Evolutionary conservation across 2,113 vertebrate genomes (phyloP).

Genomic region (Zosterops hypoxanthus): DNA sequence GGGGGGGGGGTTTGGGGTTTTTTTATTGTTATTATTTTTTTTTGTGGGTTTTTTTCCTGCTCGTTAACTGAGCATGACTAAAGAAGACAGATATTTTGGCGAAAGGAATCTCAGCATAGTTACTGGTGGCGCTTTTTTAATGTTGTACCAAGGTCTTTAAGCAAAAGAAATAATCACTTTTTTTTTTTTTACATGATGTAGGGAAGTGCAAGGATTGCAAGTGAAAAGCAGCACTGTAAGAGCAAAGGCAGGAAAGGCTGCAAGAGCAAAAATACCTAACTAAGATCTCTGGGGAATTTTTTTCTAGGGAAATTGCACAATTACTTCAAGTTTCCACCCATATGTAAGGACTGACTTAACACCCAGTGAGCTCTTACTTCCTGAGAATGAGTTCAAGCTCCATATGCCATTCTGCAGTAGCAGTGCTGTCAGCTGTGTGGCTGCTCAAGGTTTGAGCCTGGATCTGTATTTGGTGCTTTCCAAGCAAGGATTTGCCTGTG

Average conservation of each 20-base stretch:
- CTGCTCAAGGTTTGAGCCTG: background rate
- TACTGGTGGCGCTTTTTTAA: background rate
- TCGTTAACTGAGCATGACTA: background rate
- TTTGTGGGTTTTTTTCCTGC: background rate
- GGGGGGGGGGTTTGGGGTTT: no score
- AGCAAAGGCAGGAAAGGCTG: slow-evolving; percentile 21
- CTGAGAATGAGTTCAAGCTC: background rate
- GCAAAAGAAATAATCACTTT: background rate
- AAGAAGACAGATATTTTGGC: background rate
- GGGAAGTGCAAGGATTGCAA: background rate
- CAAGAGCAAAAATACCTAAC: background rate
- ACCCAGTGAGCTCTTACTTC: background rate
- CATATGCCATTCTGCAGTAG: background rate
- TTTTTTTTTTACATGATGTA: background rate
- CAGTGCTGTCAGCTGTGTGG: accelerated
- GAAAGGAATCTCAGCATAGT: background rate
- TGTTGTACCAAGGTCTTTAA: background rate
- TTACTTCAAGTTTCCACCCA: background rate
- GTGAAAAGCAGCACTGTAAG: background rate
- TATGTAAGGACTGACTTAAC: background rate
- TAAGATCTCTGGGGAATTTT: background rate
- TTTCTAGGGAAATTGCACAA: slow-evolving; percentile 46
- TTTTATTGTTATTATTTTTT: background rate
- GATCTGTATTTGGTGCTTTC: background rate
- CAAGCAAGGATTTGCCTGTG: background rate